phyloP scores from a whole-genome alignment of 2,888 invertebrate species.

The Callosobruchus maculatus region DNA sequence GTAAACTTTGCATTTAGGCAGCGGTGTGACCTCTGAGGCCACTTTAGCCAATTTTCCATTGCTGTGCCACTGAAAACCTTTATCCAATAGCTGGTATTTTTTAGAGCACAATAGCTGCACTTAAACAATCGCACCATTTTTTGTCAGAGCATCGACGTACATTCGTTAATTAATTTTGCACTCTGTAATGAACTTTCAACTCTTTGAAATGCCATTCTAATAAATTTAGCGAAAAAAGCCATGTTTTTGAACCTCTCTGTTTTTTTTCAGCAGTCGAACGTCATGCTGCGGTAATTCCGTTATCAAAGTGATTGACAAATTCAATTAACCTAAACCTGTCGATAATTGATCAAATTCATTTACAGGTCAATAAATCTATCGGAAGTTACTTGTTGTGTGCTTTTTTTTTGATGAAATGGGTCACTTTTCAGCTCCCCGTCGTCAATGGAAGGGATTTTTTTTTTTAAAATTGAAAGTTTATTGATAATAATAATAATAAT shows the following conservation, averaged over 20 bases:
- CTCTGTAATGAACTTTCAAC: not conserved
- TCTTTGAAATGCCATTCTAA: not conserved
- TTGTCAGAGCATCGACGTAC: not conserved
- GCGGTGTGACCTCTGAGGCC: too few species aligned
- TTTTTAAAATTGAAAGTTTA: too few species aligned
- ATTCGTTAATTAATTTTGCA: not conserved
- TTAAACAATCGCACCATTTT: not conserved
- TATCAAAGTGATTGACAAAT: not conserved
- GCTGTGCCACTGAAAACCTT: too few species aligned
- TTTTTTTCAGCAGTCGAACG: not conserved
- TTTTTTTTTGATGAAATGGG: not conserved
- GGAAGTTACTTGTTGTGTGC: not conserved
- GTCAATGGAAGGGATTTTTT: too few species aligned
- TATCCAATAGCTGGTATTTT: too few species aligned
- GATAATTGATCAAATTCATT: not conserved
- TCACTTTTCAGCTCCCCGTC: too few species aligned
- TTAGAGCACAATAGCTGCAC: too few species aligned
- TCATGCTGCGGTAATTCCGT: not conserved
- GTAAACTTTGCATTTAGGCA: too few species aligned
- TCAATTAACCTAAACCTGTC: not conserved
- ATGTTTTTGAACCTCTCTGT: not conserved
- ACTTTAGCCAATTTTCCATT: too few species aligned
- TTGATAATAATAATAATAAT: too few species aligned
- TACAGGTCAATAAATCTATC: not conserved
- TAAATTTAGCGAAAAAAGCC: not conserved